Evolutionary conservation across 1,140 invertebrate species (phyloP).

Genomic region (Lordiphosa clarofinis): DNA sequence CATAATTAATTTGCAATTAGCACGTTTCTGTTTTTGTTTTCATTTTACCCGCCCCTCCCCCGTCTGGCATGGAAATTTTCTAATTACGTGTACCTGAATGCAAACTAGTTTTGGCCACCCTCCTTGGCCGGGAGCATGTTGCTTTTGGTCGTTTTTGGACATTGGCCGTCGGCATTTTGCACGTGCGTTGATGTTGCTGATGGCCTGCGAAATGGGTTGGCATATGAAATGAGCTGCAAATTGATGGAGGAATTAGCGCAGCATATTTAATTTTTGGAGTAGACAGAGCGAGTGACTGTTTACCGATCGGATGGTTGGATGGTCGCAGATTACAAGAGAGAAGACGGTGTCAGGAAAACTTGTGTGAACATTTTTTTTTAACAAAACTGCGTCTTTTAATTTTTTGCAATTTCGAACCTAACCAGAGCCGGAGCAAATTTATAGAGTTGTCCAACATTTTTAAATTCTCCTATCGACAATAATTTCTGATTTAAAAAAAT

Average conservation of each 20-base stretch:
- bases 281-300: slow-evolving; percentile 20
- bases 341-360: no score
- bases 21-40: slow-evolving; percentile 79
- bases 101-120: slow-evolving; percentile 52
- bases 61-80: slow-evolving; percentile 55
- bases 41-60: slow-evolving; percentile 38
- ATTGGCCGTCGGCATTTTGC: slow-evolving; percentile 45
- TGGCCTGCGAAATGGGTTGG: slow-evolving; percentile 65
- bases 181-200: slow-evolving; percentile 40
- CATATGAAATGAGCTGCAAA: slow-evolving; percentile 78
- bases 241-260: slow-evolving; percentile 74
- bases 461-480: no score
- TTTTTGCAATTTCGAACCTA: no score
- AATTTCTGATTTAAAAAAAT: no score
- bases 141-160: slow-evolving; percentile 15
- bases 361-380: no score
- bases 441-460: no score
- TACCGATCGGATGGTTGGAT: slow-evolving; percentile 21
- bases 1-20: slow-evolving; percentile 80
- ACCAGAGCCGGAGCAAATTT: no score
- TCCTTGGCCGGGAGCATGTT: slow-evolving; percentile 6
- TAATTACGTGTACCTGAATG: slow-evolving; percentile 66
- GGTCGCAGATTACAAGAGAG: not conserved
- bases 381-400: no score
- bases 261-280: slow-evolving; percentile 66